A percentile compares a stretch with the other conserved stretches of the same genome.
Evolutionary conservation across 1,140 invertebrate genomes (phyloP).

Genomic region (Drosophila quadrilineata): DNA sequence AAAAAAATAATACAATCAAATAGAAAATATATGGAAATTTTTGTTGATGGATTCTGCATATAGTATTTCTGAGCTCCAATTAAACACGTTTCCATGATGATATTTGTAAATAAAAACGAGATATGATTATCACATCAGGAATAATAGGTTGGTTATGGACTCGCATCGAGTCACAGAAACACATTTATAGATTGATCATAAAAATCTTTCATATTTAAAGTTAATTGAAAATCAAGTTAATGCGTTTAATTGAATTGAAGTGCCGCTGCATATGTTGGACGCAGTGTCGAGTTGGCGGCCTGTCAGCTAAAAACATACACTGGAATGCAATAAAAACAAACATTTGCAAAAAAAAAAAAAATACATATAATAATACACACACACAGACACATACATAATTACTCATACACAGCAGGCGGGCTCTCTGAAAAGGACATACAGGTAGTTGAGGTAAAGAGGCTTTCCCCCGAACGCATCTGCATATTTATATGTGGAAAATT

Average conservation of each 20-base stretch:
- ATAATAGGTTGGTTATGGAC: slow-evolving; percentile 12
- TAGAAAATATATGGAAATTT: too few relatives aligned
- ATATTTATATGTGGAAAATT: slow-evolving; percentile 77
- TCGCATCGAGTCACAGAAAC: not conserved
- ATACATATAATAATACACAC: slow-evolving; percentile 26
- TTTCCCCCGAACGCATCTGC: too few relatives aligned
- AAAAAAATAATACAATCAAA: too few relatives aligned
- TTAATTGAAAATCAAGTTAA: slow-evolving; percentile 80
- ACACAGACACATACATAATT: slow-evolving; percentile 43
- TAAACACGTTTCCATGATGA: too few relatives aligned
- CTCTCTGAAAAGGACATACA: not conserved
- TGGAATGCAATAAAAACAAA: slow-evolving; percentile 73
- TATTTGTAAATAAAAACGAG: slow-evolving; percentile 1
- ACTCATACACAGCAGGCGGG: slow-evolving; percentile 43
- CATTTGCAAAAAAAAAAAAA: slow-evolving; percentile 46
- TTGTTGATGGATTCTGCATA: too few relatives aligned
- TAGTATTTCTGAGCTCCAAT: too few relatives aligned
- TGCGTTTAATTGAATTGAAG: slow-evolving; percentile 74
- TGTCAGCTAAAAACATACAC: slow-evolving; percentile 62
- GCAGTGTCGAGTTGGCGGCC: slow-evolving; percentile 8
- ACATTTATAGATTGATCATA: slow-evolving; percentile 32
- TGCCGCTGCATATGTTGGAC: slow-evolving; percentile 59
- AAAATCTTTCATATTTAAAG: slow-evolving; percentile 67
- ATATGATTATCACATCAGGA: slow-evolving; percentile 5
- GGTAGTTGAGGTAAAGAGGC: slow-evolving; percentile 20